Base-by-base conservation (phyloP, 2,888 invertebrate genomes). In the Ametastegia equiseti region DNA sequence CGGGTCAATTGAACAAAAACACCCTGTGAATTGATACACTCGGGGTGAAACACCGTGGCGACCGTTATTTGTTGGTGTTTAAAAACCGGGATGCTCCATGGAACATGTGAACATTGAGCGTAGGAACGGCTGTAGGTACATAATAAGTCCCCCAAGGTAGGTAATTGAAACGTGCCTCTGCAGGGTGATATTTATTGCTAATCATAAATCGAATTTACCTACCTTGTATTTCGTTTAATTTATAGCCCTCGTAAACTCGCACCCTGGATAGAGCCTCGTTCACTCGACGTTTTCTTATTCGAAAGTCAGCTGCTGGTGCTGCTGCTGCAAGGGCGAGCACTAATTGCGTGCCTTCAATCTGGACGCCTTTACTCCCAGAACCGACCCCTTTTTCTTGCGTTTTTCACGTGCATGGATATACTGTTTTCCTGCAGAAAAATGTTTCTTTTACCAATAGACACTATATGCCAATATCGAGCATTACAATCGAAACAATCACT, bases 121-220 rank as follows among this genome's bases (percentile, higher is more conserved):
- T 60, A 27, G 30, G 30, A 30, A 13, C 23, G 23, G 65, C 23
- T 42, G 23, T 27, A 47, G 23, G 71, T 45, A 47, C 45, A 71
- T 30, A 71, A 27, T 47, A 42, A 71, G 30, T 23, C 47, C 47
- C 30, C 23, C 45, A n/a, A n/a, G n/a, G n/a, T 30, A 45, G 71
- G 84, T 88, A 88, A 88, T 88, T 88, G 88, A 88, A 88, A 88
- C 86, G 85, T 84, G 87, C 85, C 87, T 85, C 84, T 30, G 67
- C 83, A 79, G 80, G 80, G 83, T 83, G 84, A 86, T 88, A 88
- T 88, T 88, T 88, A 88, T 87, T 82, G 84, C 81, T 77, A 63
- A 47, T 81, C 83, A 83, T 88, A 88, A 88, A 87, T 88, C 84
- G 87, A 87, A 87, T 88, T 88, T 86, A 85, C 85, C 85, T 85